These are phyloP conservation scores for Mesaphorura yosii DNA, from an alignment of 1,140 invertebrate species.

Conservation along the genomic window DNA sequence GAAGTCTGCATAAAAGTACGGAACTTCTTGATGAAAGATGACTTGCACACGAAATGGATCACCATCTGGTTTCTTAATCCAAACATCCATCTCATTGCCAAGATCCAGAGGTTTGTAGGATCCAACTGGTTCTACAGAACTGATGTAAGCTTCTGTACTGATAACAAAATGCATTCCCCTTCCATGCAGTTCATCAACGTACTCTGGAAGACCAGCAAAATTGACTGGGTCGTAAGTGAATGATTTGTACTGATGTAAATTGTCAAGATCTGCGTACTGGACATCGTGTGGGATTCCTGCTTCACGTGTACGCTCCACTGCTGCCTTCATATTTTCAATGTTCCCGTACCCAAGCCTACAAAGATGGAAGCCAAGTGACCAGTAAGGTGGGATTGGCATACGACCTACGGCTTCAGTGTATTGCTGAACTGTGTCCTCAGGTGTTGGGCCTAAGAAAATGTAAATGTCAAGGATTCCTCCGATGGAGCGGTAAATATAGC, in stretches of 20 bases:
- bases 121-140: constrained; percentile 9
- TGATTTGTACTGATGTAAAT: constrained; percentile 37
- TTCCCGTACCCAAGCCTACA: constrained; percentile 40
- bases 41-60: constrained; percentile 1
- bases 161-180: constrained; percentile 27
- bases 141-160: constrained; percentile 20
- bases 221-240: constrained; percentile 41
- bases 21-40: not conserved
- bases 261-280: constrained; percentile 39
- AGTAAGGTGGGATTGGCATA: constrained; percentile 40
- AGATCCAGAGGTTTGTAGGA: constrained; percentile 21
- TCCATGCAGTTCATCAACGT: constrained; percentile 35
- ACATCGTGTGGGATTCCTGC: constrained; percentile 37
- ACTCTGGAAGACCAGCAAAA: constrained; percentile 37
- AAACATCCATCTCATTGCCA: constrained; percentile 28
- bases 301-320: constrained; percentile 33
- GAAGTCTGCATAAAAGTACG: not conserved
- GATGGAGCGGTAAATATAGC: constrained; percentile 35
- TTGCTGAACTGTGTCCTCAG: constrained; percentile 41
- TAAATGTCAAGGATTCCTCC: constrained; percentile 39
- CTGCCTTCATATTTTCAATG: constrained; percentile 34
- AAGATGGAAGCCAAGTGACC: constrained; percentile 45
- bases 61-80: constrained; percentile 24
- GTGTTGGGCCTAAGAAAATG: constrained; percentile 35
- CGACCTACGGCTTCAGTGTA: constrained; percentile 35